Evolutionary conservation across 2,888 invertebrate species (phyloP).

Genomic region (Abrostola triplasia): DNA sequence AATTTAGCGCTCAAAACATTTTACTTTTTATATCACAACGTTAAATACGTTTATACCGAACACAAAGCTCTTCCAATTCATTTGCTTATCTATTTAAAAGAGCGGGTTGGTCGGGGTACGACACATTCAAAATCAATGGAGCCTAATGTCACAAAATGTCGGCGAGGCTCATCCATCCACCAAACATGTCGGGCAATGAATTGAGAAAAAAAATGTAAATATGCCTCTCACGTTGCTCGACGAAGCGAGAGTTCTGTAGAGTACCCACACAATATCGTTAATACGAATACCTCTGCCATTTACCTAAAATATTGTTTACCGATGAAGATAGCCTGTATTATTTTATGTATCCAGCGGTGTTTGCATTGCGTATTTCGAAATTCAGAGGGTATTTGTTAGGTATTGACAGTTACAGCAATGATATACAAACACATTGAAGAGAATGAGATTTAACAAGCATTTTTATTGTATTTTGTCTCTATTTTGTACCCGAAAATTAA

Average conservation of each 20-base stretch:
- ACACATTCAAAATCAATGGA: constrained; percentile 85
- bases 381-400: constrained; percentile 10
- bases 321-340: constrained; percentile 41
- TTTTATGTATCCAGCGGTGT: constrained; percentile 30
- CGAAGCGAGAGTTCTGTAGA: constrained; percentile 70
- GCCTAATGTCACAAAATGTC: constrained; percentile 85
- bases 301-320: constrained; percentile 49
- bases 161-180: constrained; percentile 75
- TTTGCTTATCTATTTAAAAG: constrained; percentile 87
- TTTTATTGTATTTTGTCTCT: constrained; percentile 21
- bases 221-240: constrained; percentile 69
- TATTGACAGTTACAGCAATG: constrained; percentile 38
- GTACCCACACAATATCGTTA: constrained; percentile 51
- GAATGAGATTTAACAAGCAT: constrained; percentile 22
- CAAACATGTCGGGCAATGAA: constrained; percentile 72
- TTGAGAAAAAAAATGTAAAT: constrained; percentile 78
- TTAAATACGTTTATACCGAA: constrained; percentile 70
- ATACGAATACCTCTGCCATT: constrained; percentile 47
- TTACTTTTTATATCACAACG: constrained; percentile 64
- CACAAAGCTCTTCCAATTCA: constrained; percentile 86
- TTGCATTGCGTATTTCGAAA: constrained; percentile 28
- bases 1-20: constrained; percentile 63
- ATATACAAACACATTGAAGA: constrained; percentile 23
- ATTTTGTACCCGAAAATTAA: constrained; percentile 27
- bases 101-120: constrained; percentile 75